Evolutionary conservation across 2,888 invertebrate species (phyloP), one percentile per base, ranked within the genome.

Genomic region (Allacma fusca): DNA sequence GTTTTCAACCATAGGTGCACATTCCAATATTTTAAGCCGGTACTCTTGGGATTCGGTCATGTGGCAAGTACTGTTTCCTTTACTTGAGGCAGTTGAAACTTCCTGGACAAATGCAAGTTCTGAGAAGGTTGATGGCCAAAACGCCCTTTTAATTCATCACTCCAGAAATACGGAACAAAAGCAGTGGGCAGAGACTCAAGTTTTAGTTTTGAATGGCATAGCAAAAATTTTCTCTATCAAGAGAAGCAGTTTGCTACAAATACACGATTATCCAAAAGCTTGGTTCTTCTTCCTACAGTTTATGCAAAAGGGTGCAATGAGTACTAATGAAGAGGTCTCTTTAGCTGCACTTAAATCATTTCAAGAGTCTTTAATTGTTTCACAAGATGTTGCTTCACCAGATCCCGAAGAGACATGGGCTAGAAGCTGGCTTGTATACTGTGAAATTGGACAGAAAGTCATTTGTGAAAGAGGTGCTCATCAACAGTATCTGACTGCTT

Each of bases 171-270:
- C 99, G 0, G 98, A 98, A 69, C 97, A 97, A 87, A 98, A 98
- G 85, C 98, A 98, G 86, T 98, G 98, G 98, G 97, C 98, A 0
- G 98, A 98, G 88, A 98, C 98, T 0, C 95, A 97, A 89, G 97
- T 95, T 57, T 87, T 96, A 79, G 95, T 95, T 0, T 87, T 96
- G 19, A 94, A 94, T 1, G 97, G 97, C 0, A 97, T 97, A 24
- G 95, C 96, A 0, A 90, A 97, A 80, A 97, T 94, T 69, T 97
- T 98, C 88, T 96, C 96, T 86, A 94, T 95, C 0, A 94, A 97
- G 86, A 91, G 96, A 83, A 93, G 92, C 85, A 89, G 96, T 72
- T 89, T 98, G 23, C 92, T 92, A 85, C 90, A 92, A 74, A 88
- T 95, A 26, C 96, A 95, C 0, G 97, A 98, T 88, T 98, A 98